Base-by-base conservation (phyloP, 2,888 invertebrate species). In the Myopa tessellatipennis region DNA sequence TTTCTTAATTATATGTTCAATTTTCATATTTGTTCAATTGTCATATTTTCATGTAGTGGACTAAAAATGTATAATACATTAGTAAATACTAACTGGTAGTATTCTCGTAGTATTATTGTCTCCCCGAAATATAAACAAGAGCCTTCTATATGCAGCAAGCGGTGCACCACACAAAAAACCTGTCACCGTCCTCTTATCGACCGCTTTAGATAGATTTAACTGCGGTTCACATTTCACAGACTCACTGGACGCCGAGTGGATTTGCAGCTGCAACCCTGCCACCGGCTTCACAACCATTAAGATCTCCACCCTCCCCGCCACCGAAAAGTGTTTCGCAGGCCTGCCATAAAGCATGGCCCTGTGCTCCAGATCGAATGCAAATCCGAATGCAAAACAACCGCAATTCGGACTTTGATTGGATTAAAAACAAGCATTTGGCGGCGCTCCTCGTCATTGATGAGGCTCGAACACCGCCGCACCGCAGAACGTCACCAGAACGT, bases 381-480 rank as follows among this genome's bases (percentile, higher is more conserved):
- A 61, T 75, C 60, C 69, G 50, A 68, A 69, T 83, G 79, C 81
- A 79, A 68, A 82, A 82, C 84, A 84, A 83, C 84, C 85, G 77
- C 84, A 84, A 81, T 84, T 84, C 80, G 83, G 83, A 84, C 83
- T 85, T 85, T 85, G 85, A 85, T 85, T 85, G 85, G 85, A 85
- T 85, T 85, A 84, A 83, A 73, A 83, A 85, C 85, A 85, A 84
- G 85, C 83, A 83, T 85, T 85, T 83, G 85, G 83, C 84, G 85
- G 79, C 79, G 75, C 75, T 75, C 60, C 68, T 45, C 40, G 40
- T 68, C 69, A 67, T 40, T 58, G 67, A 58, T 58, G 58, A 73
- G 73, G 60, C 38, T 16, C 55, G 36, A 50, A 69, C 18, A 50
- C 26, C 52, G 26, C n/a, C 61, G 18, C 26, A 26, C 26, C 26